Evolutionary conservation across 1,140 invertebrate species (phyloP).

Genomic region (Leptopilina boulardi): DNA sequence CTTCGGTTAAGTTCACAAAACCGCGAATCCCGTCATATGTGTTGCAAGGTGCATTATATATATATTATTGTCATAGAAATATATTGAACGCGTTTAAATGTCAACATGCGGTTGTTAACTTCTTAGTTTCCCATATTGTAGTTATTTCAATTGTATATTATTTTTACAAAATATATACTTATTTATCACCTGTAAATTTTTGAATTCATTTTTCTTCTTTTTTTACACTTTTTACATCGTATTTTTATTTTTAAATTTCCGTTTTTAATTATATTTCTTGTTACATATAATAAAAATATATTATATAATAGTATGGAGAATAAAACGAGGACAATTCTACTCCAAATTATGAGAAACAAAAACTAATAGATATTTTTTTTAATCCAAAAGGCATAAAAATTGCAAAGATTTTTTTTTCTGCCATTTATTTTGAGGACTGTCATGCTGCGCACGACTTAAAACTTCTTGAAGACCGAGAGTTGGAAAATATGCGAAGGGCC

Average conservation of each 20-base stretch:
- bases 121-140: not conserved
- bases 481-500: slow-evolving; percentile 49
- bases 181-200: no score
- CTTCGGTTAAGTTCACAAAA: slow-evolving; percentile 40
- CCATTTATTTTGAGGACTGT: slow-evolving; percentile 29
- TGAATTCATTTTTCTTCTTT: no score
- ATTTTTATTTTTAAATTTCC: no score
- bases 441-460: slow-evolving; percentile 44
- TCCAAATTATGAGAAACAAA: no score
- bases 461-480: slow-evolving; percentile 50
- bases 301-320: no score
- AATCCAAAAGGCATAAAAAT: not conserved
- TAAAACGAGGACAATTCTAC: no score
- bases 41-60: slow-evolving; percentile 41
- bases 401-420: slow-evolving; percentile 31
- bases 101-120: not conserved
- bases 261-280: no score
- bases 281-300: no score
- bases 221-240: no score
- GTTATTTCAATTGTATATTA: no score
- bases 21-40: slow-evolving; percentile 43
- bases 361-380: no score
- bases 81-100: not conserved
- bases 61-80: not conserved
- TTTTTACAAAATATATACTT: no score